phyloP scores from a whole-genome alignment of 2,113 vertebrate species.

The Seriola rivoliana region DNA sequence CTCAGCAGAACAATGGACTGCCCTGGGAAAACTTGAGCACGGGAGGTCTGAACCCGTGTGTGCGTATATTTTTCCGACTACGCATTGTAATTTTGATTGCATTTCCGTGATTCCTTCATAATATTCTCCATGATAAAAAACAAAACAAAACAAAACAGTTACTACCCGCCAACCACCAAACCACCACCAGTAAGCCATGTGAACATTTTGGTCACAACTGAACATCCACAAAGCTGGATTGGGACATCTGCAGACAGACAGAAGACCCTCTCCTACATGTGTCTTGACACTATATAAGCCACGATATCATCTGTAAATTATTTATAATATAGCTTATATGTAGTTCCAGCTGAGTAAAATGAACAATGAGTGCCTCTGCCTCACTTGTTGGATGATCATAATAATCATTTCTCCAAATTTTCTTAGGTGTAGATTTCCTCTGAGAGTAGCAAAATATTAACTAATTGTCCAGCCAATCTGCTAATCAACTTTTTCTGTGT shows the following conservation, averaged over 20 bases:
- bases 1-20: conserved; percentile 70
- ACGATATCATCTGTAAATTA: too few relatives aligned
- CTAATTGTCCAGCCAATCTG: not conserved
- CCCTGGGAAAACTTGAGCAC: conserved; percentile 57
- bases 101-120: conserved; percentile 27
- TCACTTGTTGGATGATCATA: too few relatives aligned
- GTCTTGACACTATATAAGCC: not conserved
- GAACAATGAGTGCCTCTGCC: not conserved
- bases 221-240: not conserved
- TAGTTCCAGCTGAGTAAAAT: not conserved
- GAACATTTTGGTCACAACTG: not conserved
- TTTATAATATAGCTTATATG: not conserved
- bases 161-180: not conserved
- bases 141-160: not conserved
- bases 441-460: conserved; percentile 13
- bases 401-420: not conserved
- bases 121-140: not conserved
- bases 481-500: conserved; percentile 6
- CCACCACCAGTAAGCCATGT: not conserved
- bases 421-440: not conserved
- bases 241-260: not conserved
- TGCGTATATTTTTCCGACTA: conserved; percentile 1
- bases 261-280: not conserved
- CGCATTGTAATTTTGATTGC: conserved; percentile 31
- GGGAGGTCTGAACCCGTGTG: conserved; percentile 26